Conservation (phyloP, 2,113 vertebrate species). For the Protobothrops flavoviridis region DNA sequence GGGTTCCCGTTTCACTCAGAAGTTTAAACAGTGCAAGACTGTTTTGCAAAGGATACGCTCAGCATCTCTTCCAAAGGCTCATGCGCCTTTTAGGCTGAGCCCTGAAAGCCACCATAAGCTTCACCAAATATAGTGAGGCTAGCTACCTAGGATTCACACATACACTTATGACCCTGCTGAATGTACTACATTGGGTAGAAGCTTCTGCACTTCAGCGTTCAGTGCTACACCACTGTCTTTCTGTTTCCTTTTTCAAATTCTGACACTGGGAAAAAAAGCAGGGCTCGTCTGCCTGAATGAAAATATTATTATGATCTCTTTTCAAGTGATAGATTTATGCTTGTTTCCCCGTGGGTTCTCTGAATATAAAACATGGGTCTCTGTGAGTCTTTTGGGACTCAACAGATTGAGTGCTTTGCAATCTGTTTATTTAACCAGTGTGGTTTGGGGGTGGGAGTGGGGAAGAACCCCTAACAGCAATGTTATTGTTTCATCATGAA, state of each 20-base stretch:
- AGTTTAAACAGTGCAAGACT: neutral
- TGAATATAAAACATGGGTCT: neutral
- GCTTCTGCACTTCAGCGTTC: neutral
- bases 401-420: neutral
- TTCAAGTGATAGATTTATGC: neutral
- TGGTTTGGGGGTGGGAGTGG: neutral
- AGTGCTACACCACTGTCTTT: neutral
- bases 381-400: neutral
- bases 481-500: neutral
- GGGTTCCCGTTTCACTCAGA: neutral
- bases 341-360: neutral
- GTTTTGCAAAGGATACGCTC: neutral
- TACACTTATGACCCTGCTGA: neutral
- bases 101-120: neutral
- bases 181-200: neutral
- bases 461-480: neutral
- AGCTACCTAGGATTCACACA: neutral
- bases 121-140: neutral
- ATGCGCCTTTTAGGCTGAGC: neutral
- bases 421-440: neutral
- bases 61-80: neutral
- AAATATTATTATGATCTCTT: neutral
- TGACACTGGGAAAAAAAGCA: neutral
- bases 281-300: neutral
- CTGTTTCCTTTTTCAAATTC: neutral